Percentiles rank a stretch among this genome's conserved stretches.
Conservation (phyloP, 2,888 invertebrate species). For the Rhogogaster chlorosoma region DNA sequence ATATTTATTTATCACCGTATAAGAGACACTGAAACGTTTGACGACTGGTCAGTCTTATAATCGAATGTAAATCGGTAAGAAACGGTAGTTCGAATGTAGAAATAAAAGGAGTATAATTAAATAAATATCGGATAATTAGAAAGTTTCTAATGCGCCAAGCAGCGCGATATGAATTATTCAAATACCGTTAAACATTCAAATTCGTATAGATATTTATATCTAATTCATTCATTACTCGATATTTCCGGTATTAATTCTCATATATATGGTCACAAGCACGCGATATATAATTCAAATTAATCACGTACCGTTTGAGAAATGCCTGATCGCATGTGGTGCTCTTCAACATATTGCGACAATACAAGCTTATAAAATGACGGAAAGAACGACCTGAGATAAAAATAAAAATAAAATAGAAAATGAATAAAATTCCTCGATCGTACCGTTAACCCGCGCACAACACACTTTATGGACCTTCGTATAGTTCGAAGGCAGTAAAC, state of each 20-base stretch:
- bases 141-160: constrained; percentile 12
- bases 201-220: constrained; percentile 34
- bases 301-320: constrained; percentile 36
- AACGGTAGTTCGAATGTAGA: constrained; percentile 15
- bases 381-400: constrained; percentile 11
- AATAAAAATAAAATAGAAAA: not conserved
- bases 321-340: not conserved
- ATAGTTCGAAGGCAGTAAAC: constrained; percentile 22
- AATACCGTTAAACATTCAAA: constrained; percentile 43
- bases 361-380: not conserved
- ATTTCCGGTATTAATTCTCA: constrained; percentile 24
- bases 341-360: constrained; percentile 30
- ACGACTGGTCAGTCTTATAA: not conserved
- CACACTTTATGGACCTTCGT: constrained; percentile 1
- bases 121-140: constrained; percentile 44
- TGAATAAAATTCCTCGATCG: not conserved
- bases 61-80: constrained; percentile 5
- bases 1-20: not conserved
- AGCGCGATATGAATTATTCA: constrained; percentile 36
- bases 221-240: constrained; percentile 24
- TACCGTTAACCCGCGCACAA: constrained; percentile 9
- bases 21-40: not conserved
- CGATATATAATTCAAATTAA: constrained; percentile 40
- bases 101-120: constrained; percentile 24
- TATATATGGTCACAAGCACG: constrained; percentile 9